phyloP scores from a whole-genome alignment of 2,888 invertebrate genomes.

The Agrochola litura region DNA sequence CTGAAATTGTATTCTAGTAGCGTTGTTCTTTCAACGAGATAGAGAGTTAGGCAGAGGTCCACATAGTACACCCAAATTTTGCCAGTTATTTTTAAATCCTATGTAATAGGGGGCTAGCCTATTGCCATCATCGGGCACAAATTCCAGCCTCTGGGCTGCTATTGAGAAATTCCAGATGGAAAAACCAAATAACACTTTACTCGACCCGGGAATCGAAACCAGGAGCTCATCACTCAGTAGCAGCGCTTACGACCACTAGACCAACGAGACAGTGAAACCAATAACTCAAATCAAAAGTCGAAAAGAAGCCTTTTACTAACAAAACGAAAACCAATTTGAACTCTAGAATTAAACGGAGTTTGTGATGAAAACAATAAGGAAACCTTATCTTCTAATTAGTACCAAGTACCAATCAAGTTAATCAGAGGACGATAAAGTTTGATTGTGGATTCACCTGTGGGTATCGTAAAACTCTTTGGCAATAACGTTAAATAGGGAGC shows the following conservation, averaged over 20 bases:
- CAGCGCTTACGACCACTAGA: no score
- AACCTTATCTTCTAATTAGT: slow-evolving; percentile 48
- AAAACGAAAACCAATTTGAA: slow-evolving; percentile 9
- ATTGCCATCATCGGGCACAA: no score
- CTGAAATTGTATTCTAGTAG: slow-evolving; percentile 3
- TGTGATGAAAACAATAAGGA: slow-evolving; percentile 26
- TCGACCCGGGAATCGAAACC: no score
- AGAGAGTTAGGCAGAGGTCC: no score
- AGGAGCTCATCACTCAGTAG: no score
- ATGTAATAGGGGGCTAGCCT: no score
- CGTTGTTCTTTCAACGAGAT: background rate
- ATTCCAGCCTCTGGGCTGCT: no score
- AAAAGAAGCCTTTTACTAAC: background rate
- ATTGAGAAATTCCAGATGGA: no score
- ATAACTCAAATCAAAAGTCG: background rate
- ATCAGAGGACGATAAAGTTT: slow-evolving; percentile 45
- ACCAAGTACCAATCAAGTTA: slow-evolving; percentile 42
- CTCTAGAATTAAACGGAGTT: slow-evolving; percentile 6
- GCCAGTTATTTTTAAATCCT: no score
- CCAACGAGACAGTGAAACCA: background rate
- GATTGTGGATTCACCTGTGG: slow-evolving; percentile 45
- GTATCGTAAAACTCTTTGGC: slow-evolving; percentile 36
- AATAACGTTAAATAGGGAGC: background rate
- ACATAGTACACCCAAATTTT: no score
- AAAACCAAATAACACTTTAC: no score